phyloP scores from a whole-genome alignment of 2,113 vertebrate genomes.

The Ophthalmolycus amberensis region DNA sequence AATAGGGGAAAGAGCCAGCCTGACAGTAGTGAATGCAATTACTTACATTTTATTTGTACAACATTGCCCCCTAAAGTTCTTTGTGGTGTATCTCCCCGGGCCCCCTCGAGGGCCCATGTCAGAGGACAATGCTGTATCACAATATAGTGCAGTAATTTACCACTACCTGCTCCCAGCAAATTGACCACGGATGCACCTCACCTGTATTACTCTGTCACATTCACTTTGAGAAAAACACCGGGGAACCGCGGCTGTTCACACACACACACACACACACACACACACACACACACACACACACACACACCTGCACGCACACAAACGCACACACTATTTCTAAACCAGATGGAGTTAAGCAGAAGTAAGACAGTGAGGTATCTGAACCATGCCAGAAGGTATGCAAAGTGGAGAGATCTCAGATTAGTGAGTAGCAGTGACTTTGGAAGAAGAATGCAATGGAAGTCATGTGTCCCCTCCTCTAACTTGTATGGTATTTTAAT shows the following conservation, averaged over 20 bases:
- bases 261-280: conserved; percentile 21
- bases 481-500: neutral
- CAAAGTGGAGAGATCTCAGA: neutral
- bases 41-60: conserved; percentile 70
- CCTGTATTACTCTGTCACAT: conserved; percentile 69
- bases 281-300: conserved; percentile 3
- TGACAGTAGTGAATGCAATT: conserved; percentile 23
- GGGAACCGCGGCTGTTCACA: conserved; percentile 25
- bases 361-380: neutral
- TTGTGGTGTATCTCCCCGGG: conserved; percentile 29
- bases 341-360: conserved; percentile 2
- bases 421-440: neutral
- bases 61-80: conserved; percentile 80
- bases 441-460: neutral
- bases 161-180: conserved; percentile 60
- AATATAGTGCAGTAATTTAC: conserved; percentile 70
- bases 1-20: conserved; percentile 18
- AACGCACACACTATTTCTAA: conserved; percentile 12
- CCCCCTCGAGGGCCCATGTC: conserved; percentile 24
- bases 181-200: conserved; percentile 58
- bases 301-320: conserved; percentile 14
- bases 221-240: conserved; percentile 60
- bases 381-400: neutral
- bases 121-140: conserved; percentile 50
- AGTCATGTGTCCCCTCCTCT: neutral